phyloP scores from a whole-genome alignment of 2,113 vertebrate species.

The Sphaerodactylus townsendi region DNA sequence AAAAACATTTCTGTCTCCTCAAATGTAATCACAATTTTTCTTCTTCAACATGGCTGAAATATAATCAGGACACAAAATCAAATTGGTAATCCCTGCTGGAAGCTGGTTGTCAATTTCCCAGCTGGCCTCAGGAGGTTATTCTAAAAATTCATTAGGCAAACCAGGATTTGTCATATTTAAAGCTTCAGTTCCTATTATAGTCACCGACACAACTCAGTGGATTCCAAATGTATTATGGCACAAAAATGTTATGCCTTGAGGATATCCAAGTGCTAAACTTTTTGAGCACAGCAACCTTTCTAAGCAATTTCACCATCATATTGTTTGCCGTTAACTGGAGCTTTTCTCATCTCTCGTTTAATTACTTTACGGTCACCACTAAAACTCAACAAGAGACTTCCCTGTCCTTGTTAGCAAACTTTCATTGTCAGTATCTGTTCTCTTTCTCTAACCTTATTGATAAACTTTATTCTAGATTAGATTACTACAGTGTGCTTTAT shows the following conservation, averaged over 20 bases:
- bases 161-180: conserved; percentile 14
- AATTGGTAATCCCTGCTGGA: neutral
- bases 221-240: conserved; percentile 4
- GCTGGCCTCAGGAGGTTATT: neutral
- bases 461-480: neutral
- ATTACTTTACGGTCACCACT: neutral
- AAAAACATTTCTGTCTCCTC: neutral
- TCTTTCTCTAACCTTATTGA: neutral
- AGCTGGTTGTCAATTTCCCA: conserved; percentile 1
- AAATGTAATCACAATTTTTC: neutral
- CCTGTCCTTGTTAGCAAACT: neutral
- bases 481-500: no score
- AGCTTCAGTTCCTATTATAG: conserved; percentile 18
- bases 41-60: neutral
- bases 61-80: conserved; percentile 6
- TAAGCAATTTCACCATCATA: neutral
- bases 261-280: neutral
- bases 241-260: neutral
- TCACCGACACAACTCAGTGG: neutral
- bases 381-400: neutral
- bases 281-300: neutral
- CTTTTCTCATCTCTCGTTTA: neutral
- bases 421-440: neutral
- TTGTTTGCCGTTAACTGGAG: neutral
- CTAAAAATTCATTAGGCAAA: conserved; percentile 4